Evolutionary conservation across 2,888 invertebrate species (phyloP), one percentile per base, ranked within the genome.

Genomic region (Drosophila fulvimacula): DNA sequence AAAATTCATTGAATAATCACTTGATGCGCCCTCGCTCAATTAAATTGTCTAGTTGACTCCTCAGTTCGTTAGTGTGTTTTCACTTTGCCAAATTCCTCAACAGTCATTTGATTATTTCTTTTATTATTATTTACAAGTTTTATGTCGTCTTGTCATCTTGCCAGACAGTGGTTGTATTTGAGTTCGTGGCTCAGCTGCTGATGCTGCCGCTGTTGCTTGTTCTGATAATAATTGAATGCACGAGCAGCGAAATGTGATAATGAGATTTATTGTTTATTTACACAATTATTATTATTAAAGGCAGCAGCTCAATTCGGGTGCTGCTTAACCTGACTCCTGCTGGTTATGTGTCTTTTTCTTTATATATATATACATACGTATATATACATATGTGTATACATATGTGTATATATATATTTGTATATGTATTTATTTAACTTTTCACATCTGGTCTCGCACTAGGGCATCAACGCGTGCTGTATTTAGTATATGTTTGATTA

Each of bases 211-310:
- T n/a, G 17, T 34, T 59, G 60, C 61, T 63, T 51, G 52, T 76
- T 78, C 61, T 66, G 71, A 85, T 76, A 75, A 77, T 86, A 89
- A 88, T 84, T 88, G 81, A 82, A 82, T 72, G 71, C 88, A 88
- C 86, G 88, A 82, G 88, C 84, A 64, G 66, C 61, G 32, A 30
- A 46, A 81, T 76, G 81, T 86, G 90, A 76, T 89, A 88, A 89
- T 86, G 70, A 81, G 82, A 81, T 86, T 89, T 86, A 86, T 77
- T 83, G 61, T 78, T 84, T 86, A 78, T 86, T 88, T 76, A 79
- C 77, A 69, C 75, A 83, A 82, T 75, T 75, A 79, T 75, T 76
- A 73, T 73, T 72, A 79, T 73, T 75, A 74, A 77, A 69, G 53
- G 36, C 63, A 53, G 61, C 58, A 27, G 62, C 58, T 66, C 30